Percentiles rank a stretch among this genome's conserved stretches.
These are phyloP conservation scores for Ophion slaviceki DNA, from an alignment of 2,888 invertebrate genomes.

Conservation along the genomic window DNA sequence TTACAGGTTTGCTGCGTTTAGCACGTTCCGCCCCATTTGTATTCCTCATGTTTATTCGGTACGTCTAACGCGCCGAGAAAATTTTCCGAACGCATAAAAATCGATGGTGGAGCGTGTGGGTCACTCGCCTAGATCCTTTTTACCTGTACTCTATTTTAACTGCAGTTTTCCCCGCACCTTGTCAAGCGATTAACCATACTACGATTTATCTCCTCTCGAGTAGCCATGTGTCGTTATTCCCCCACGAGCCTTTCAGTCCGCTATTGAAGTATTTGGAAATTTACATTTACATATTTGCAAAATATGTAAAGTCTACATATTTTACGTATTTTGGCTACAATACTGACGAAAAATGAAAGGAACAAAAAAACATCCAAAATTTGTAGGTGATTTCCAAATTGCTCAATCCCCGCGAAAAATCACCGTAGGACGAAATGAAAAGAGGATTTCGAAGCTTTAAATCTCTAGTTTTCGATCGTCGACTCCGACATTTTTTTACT, in stretches of 20 bases:
- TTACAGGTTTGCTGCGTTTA: constrained; percentile 74
- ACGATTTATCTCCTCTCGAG: constrained; percentile 10
- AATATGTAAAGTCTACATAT: too few relatives aligned
- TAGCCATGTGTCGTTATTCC: constrained; percentile 21
- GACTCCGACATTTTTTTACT: too few relatives aligned
- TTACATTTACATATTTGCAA: too few relatives aligned
- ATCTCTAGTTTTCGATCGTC: too few relatives aligned
- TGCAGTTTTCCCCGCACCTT: constrained; percentile 53
- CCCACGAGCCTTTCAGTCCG: not conserved
- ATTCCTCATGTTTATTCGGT: not conserved
- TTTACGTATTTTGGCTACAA: too few relatives aligned
- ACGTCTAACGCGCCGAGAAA: constrained; percentile 62
- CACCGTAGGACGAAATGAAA: too few relatives aligned
- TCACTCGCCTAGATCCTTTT: constrained; percentile 56
- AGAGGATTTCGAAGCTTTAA: too few relatives aligned
- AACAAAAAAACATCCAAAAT: too few relatives aligned
- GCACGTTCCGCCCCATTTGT: constrained; percentile 40
- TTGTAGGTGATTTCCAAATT: too few relatives aligned
- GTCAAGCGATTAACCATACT: constrained; percentile 48
- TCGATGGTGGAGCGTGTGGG: constrained; percentile 26
- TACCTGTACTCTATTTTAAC: constrained; percentile 34
- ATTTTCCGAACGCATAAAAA: constrained; percentile 52
- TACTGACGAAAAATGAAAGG: too few relatives aligned
- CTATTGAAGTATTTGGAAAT: too few relatives aligned
- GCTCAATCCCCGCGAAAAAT: too few relatives aligned